These are phyloP conservation scores for Puntigrus tetrazona DNA, from an alignment of 2,113 vertebrate species.

Conservation along the genomic window DNA sequence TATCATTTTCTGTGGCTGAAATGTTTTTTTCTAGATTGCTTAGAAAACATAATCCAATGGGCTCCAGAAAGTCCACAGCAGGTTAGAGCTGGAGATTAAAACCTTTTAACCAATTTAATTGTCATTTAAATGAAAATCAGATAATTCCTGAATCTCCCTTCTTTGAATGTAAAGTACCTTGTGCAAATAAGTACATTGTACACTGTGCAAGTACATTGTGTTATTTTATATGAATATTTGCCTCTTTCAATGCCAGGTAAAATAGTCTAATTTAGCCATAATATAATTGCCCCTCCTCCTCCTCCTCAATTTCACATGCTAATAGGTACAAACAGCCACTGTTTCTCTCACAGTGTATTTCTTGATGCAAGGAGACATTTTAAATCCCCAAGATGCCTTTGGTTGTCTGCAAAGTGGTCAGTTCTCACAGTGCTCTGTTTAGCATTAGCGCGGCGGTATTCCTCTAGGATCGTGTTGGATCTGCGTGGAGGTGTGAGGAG, in stretches of 20 bases:
- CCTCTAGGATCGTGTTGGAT: neutral
- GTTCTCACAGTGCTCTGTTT: neutral
- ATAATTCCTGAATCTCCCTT: neutral
- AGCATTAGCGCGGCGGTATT: neutral
- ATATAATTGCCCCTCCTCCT: neutral
- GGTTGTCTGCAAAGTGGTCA: slow-evolving; percentile 21
- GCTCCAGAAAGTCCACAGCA: neutral
- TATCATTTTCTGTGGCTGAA: neutral
- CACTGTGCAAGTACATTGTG: neutral
- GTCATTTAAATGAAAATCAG: neutral
- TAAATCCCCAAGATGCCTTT: neutral
- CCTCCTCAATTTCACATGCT: neutral
- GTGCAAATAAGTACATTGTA: neutral
- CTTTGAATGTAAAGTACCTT: neutral
- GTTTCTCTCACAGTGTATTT: neutral
- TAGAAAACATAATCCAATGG: neutral
- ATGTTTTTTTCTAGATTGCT: neutral
- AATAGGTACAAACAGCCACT: neutral
- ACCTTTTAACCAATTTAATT: neutral
- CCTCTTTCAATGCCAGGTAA: neutral
- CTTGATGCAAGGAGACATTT: neutral
- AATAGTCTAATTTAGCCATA: slow-evolving; percentile 1
- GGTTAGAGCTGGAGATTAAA: neutral
- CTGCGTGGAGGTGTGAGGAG: slow-evolving; percentile 24
- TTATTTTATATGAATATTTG: neutral